Evolutionary conservation across 2,888 invertebrate genomes (phyloP).

Genomic region (Leptinotarsa tumamoca): DNA sequence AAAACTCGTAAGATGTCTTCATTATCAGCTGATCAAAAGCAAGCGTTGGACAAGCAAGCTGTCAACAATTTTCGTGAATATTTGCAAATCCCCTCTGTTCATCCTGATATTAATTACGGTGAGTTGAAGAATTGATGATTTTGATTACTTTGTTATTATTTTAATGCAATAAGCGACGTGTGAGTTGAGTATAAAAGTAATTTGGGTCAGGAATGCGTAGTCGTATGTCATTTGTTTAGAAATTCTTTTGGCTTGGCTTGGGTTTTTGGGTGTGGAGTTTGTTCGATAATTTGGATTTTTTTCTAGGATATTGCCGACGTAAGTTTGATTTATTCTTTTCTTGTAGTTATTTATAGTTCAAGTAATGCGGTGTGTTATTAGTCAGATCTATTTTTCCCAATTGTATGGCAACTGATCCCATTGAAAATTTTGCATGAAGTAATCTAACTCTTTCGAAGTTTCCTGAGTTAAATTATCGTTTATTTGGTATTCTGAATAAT

Average conservation of each 20-base stretch:
- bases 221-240: slow-evolving; percentile 41
- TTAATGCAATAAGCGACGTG: background rate
- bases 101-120: slow-evolving; percentile 90
- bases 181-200: background rate
- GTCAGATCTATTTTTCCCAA: background rate
- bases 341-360: background rate
- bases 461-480: too few relatives aligned
- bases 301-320: slow-evolving; percentile 1
- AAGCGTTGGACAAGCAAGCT: slow-evolving; percentile 59
- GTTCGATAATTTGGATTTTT: slow-evolving; percentile 36
- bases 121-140: slow-evolving; percentile 59
- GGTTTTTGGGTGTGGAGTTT: slow-evolving; percentile 55
- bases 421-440: background rate
- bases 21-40: slow-evolving; percentile 61
- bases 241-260: slow-evolving; percentile 54
- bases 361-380: background rate
- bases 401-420: background rate
- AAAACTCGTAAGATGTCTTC: slow-evolving; percentile 59
- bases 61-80: slow-evolving; percentile 84
- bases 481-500: too few relatives aligned
- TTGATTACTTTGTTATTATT: background rate
- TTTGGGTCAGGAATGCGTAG: slow-evolving; percentile 25
- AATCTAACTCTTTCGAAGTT: background rate
- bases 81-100: slow-evolving; percentile 87
- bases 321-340: background rate